Conservation (phyloP, 2,113 vertebrate species). For the Tachycineta bicolor region DNA sequence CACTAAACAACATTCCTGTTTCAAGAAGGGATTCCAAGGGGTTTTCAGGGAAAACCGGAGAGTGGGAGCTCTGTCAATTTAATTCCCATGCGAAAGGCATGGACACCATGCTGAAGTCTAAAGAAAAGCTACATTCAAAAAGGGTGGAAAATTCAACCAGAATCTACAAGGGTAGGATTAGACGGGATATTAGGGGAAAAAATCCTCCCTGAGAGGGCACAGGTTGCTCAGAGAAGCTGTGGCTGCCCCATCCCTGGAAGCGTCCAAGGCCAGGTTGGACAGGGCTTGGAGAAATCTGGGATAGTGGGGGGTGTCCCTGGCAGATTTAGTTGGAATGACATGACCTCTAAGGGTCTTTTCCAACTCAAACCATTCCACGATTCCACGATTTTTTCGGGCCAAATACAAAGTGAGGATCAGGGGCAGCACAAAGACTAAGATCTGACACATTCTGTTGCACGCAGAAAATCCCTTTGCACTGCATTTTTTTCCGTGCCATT, state of each 20-base stretch:
- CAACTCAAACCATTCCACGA: neutral
- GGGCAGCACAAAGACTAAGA: neutral
- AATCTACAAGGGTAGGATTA: neutral
- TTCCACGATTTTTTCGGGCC: too few relatives aligned
- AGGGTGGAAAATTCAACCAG: neutral
- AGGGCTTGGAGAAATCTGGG: neutral
- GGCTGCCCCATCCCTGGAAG: neutral
- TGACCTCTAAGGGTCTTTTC: neutral
- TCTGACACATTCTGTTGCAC: fast-evolving
- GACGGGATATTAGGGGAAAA: neutral
- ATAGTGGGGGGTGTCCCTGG: fast-evolving
- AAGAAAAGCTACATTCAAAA: neutral
- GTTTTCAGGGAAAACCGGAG: neutral
- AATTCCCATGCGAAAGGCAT: neutral
- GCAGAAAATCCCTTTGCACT: neutral
- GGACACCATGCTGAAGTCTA: neutral
- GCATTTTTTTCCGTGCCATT: neutral
- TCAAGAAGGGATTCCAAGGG: neutral
- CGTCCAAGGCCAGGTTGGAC: fast-evolving
- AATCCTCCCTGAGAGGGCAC: neutral
- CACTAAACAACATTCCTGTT: neutral
- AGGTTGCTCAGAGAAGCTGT: neutral
- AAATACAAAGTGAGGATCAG: neutral
- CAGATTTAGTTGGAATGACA: neutral
- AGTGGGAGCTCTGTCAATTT: neutral